Evolutionary conservation across 1,140 invertebrate species (phyloP), one percentile per base, ranked within the genome.

Genomic region (Magallana ariakensis): DNA sequence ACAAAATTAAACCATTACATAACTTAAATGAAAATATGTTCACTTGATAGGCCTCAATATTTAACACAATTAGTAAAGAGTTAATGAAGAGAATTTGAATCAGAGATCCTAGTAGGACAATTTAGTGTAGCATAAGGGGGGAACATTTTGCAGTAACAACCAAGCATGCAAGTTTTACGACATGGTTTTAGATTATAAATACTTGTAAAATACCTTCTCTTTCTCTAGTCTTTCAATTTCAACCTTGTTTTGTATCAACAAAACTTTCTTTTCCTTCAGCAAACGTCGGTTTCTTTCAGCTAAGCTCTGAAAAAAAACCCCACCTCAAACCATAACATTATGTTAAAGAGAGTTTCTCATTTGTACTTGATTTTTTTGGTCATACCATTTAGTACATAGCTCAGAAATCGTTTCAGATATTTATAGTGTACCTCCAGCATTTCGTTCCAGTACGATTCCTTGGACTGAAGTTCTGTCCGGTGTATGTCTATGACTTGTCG

Each of bases 391-490:
- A 46, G 33, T 46, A 46, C 5, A 46, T 46, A 46, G 33, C 33
- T 46, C 1, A 46, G 33, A 46, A 46, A 46, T 5, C n/a, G 19
- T 53, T 81, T 54, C 16, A 80, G 15, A 58, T 84, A 26, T 13
- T 57, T 56, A 53, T 62, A 55, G 82, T 86, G 81, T 87, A 93
- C 93, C 81, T 85, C 75, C 4, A 94, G 83, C 83, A 91, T 89
- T 87, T 93, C 91, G 83, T 93, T 92, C 93, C 92, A 94, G 85
- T 93, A 93, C 53, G 86, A 81, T 81, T 94, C 91, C 84, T 94
- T 94, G n/a, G 88, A 85, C 16, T 91, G 66, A 1, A 92, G 66
- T 56, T 94, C 93, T 1, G 60, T 53, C 19, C 92, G 87, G 56
- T 93, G 92, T 7, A 91, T 80, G 54, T 93, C 92, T n/a, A 94